Base-by-base conservation (phyloP, 1,140 invertebrate genomes). In the Aradophagus sp. region DNA sequence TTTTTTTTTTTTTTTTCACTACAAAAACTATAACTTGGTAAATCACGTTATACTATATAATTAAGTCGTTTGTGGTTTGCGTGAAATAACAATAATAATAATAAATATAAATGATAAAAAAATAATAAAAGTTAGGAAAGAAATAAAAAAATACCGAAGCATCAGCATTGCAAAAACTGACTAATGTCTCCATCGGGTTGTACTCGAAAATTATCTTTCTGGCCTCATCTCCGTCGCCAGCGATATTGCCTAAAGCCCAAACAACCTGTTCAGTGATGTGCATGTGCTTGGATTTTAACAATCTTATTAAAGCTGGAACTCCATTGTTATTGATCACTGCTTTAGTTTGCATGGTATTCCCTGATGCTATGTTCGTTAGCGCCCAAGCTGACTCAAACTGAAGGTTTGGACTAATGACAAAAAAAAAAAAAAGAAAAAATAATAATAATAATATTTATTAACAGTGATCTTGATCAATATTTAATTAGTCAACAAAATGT, bases 301-400 rank as follows among this genome's bases (percentile, higher is more conserved):
- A 85, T 0, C 86, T 81, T 20, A 98, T 87, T 65, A 99, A 91
- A 55, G 92, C 90, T 3, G 94, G 93, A 27, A 99, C 90, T 10
- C 97, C 97, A 31, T 95, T 93, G 78, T 90, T 84, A 76, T 93
- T 90, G 4, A 97, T 91, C 23, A 98, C 95, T 35, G 91, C 91
- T 66, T 92, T 89, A 1, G 97, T 98, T 84, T 99, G 96, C 12
- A 92, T 89, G 7, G 95, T 92, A 4, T 93, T 96, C 8, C 97
- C 97, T 0, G 96, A 98, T 7, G 98, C 97, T 68, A 99, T 97
- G 79, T 99, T 99, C 20, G 98, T 99, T 13, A 99, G 83, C 0
- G 96, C 97, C 98, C 98, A 99, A 1, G 97, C 93, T 16, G 97
- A 93, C 87, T 99, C 98, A 87, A 99, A 99, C 83, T 99, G 97